Percentiles rank a stretch among this genome's conserved stretches.
Conservation (phyloP, 2,797 vertebrate genomes). For the Silurus aristotelis region DNA sequence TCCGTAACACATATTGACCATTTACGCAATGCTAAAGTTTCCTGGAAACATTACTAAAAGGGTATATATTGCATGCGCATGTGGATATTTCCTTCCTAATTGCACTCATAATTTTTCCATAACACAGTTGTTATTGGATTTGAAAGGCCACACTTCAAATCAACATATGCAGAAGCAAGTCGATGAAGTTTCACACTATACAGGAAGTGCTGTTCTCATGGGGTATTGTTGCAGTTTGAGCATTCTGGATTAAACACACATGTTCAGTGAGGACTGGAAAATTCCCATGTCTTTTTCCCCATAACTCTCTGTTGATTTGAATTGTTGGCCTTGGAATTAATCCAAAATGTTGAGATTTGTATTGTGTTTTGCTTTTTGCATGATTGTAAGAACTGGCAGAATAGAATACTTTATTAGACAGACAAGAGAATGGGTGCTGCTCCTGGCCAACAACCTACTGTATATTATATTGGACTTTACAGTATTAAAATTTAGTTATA, state of each 20-base stretch:
- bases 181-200: constrained; percentile 31
- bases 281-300: constrained; percentile 25
- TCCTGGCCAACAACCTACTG: neutral
- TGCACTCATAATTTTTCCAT: constrained; percentile 11
- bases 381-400: neutral
- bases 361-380: neutral
- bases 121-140: constrained; percentile 10
- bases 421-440: neutral
- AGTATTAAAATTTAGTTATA: neutral
- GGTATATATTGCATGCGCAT: neutral
- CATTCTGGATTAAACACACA: constrained; percentile 43
- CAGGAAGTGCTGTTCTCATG: constrained; percentile 30
- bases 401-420: neutral
- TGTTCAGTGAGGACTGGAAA: constrained; percentile 8
- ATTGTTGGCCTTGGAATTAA: constrained; percentile 31
- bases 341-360: constrained; percentile 30
- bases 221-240: constrained; percentile 35
- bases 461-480: neutral
- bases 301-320: neutral
- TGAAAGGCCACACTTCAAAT: constrained; percentile 10
- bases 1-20: neutral
- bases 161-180: constrained; percentile 11
- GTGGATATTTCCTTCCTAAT: constrained; percentile 13
- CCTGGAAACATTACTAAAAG: neutral
- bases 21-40: neutral